Percentiles rank a stretch among this genome's conserved stretches.
Conservation (phyloP, 1,140 invertebrate genomes). For the Odontomachus brunneus region DNA sequence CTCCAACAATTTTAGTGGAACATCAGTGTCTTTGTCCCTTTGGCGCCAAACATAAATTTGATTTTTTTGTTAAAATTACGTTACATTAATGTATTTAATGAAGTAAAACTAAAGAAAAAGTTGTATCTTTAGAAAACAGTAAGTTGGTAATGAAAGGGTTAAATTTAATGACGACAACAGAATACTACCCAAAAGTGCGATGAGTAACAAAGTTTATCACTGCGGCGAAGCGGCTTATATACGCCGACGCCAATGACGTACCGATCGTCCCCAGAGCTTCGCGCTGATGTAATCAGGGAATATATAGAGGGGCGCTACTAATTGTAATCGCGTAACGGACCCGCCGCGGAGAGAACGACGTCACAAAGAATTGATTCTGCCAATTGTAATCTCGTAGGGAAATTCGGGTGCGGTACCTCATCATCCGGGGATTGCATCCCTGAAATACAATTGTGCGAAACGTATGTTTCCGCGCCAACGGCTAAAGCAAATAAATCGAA, state of each 20-base stretch:
- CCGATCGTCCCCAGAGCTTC: constrained; percentile 67
- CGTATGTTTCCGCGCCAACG: constrained; percentile 22
- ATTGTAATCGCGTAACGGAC: constrained; percentile 73
- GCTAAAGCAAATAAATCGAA: constrained; percentile 21
- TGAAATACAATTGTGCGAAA: constrained; percentile 43
- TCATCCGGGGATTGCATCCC: constrained; percentile 42
- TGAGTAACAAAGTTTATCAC: constrained; percentile 57
- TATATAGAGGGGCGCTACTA: constrained; percentile 66
- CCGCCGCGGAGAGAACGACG: constrained; percentile 47
- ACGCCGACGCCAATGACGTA: constrained; percentile 62
- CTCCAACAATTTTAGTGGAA: too few species aligned
- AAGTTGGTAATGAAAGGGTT: too few species aligned
- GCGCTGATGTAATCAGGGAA: constrained; percentile 71
- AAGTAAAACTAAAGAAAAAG: too few species aligned
- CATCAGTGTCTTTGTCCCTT: too few species aligned
- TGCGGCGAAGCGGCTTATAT: constrained; percentile 55
- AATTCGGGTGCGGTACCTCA: constrained; percentile 53
- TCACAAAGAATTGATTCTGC: constrained; percentile 68
- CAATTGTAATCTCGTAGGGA: constrained; percentile 69
- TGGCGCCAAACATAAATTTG: too few species aligned
- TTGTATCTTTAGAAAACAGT: too few species aligned
- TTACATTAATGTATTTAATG: too few species aligned
- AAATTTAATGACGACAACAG: background rate
- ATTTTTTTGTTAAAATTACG: too few species aligned
- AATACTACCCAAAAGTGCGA: constrained; percentile 1